Percentiles rank a stretch among this genome's conserved stretches.
These are phyloP conservation scores for Campylomormyrus tamandua DNA, from an alignment of 2,113 vertebrate species.

Conservation along the genomic window DNA sequence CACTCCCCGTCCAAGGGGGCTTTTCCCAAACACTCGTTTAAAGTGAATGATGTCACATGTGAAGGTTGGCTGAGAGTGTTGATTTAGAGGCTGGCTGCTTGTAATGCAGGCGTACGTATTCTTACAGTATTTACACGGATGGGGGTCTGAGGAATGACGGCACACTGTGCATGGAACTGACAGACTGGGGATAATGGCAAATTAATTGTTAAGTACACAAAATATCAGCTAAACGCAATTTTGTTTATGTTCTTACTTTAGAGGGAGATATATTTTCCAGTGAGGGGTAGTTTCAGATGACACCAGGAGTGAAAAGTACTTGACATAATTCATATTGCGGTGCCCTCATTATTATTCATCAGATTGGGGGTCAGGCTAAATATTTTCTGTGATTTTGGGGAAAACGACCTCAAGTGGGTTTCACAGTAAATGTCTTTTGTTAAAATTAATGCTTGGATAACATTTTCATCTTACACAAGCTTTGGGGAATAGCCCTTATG, in stretches of 20 bases:
- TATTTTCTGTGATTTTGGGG: background rate
- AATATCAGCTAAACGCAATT: background rate
- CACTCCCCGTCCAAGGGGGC: background rate
- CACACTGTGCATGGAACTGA: background rate
- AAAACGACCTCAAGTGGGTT: background rate
- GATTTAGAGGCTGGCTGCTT: background rate
- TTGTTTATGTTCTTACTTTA: background rate
- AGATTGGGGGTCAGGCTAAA: background rate
- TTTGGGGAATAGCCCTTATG: background rate
- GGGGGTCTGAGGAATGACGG: background rate
- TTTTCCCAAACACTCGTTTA: conserved; percentile 2
- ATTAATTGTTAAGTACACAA: background rate
- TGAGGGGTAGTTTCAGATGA: background rate
- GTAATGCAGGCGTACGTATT: background rate
- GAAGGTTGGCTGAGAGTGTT: background rate
- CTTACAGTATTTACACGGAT: background rate
- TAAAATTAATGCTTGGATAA: background rate
- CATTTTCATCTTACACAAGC: background rate
- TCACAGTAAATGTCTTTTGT: background rate
- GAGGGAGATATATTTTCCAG: background rate
- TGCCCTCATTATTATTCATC: background rate
- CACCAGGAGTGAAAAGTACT: background rate
- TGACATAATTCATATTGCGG: background rate
- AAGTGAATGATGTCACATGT: background rate
- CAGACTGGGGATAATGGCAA: background rate